Percentiles rank a stretch among this genome's conserved stretches.
phyloP scores from a whole-genome alignment of 2,888 invertebrate species.

The Drosophila mulleri region DNA sequence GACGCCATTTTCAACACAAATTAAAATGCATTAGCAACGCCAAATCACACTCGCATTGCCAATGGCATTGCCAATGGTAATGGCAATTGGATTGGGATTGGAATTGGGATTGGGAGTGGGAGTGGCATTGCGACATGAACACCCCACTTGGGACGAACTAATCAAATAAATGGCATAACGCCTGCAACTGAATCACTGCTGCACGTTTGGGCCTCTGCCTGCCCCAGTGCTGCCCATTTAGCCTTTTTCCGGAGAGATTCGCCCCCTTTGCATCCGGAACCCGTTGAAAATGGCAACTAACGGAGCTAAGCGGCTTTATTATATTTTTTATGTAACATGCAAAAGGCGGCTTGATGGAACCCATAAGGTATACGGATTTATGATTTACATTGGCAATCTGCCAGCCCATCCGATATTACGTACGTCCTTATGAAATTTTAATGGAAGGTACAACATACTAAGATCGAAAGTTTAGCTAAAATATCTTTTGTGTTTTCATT shows the following conservation, averaged over 20 bases:
- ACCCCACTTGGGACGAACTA: slow-evolving; percentile 29
- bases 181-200: slow-evolving; percentile 11
- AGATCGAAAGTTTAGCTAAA: no score
- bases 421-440: no score
- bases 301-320: background rate
- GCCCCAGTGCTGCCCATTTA: no score
- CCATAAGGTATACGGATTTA: no score
- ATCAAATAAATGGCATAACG: slow-evolving; percentile 40
- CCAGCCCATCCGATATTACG: no score
- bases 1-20: slow-evolving; percentile 12
- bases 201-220: background rate
- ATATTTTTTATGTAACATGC: background rate
- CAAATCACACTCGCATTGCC: background rate
- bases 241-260: no score
- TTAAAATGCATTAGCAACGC: slow-evolving; percentile 20
- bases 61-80: background rate
- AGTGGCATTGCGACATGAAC: background rate
- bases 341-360: background rate
- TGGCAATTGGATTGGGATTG: background rate
- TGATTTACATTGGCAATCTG: no score
- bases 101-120: background rate
- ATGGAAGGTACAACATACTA: no score
- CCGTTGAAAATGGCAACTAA: background rate
- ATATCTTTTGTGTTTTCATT: no score
- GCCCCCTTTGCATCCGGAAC: no score